Evolutionary conservation across 2,888 invertebrate species (phyloP).

Genomic region (Labia minor): DNA sequence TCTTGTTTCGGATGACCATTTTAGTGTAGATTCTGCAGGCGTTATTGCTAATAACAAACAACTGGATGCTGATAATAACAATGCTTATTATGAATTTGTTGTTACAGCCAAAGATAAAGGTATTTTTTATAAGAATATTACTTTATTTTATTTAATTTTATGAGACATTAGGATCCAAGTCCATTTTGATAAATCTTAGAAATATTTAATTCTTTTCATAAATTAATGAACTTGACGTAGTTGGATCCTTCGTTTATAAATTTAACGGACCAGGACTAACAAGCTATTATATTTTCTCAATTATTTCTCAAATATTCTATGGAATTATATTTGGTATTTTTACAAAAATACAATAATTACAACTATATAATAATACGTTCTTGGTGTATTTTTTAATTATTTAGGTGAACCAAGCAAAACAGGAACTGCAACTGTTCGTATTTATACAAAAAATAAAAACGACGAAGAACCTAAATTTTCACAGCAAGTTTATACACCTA

Average conservation of each 20-base stretch:
- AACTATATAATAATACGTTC: too few relatives aligned
- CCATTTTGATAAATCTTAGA: too few relatives aligned
- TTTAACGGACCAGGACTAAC: too few relatives aligned
- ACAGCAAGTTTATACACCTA: slow-evolving; percentile 91
- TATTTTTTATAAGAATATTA: slow-evolving; percentile 30
- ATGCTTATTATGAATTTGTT: slow-evolving; percentile 88
- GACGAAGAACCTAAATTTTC: slow-evolving; percentile 96
- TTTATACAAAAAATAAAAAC: slow-evolving; percentile 96
- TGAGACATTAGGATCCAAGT: neutral
- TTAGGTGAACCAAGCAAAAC: slow-evolving; percentile 76
- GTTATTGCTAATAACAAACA: slow-evolving; percentile 87
- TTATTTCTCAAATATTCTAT: too few relatives aligned
- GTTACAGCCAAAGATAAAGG: slow-evolving; percentile 91
- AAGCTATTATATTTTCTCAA: too few relatives aligned
- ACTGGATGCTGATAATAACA: slow-evolving; percentile 90
- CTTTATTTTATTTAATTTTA: too few relatives aligned
- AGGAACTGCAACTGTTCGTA: slow-evolving; percentile 84
- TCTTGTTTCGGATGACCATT: slow-evolving; percentile 83
- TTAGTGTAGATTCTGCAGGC: slow-evolving; percentile 85
- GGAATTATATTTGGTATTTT: too few relatives aligned
- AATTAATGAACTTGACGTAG: too few relatives aligned
- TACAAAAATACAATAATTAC: too few relatives aligned
- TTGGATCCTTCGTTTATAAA: too few relatives aligned
- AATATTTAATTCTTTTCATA: too few relatives aligned
- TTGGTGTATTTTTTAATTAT: slow-evolving; percentile 21